Conservation (phyloP, 1,140 invertebrate species). For the Drosophila micromelanica region DNA sequence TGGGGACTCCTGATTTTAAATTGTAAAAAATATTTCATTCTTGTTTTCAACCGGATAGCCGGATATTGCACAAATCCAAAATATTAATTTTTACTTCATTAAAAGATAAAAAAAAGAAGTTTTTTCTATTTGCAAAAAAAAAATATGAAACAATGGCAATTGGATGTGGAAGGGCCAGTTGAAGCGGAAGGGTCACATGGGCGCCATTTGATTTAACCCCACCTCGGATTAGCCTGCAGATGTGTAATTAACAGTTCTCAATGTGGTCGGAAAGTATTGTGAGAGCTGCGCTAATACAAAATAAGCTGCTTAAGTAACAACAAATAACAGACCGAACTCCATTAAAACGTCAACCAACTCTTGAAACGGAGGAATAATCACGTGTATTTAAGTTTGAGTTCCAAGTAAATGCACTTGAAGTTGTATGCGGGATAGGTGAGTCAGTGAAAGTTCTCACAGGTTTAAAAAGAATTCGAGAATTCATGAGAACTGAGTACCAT, state of each 20-base stretch:
- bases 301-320: slow-evolving; percentile 5
- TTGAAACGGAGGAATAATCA: neutral
- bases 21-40: too few relatives aligned
- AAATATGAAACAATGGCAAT: slow-evolving; percentile 23
- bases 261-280: slow-evolving; percentile 28
- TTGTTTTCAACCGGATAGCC: too few relatives aligned
- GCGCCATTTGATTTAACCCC: slow-evolving; percentile 35
- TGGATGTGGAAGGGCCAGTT: neutral
- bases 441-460: neutral
- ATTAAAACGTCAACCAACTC: slow-evolving; percentile 38
- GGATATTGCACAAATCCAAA: too few relatives aligned
- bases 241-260: slow-evolving; percentile 46
- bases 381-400: slow-evolving; percentile 9
- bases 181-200: slow-evolving; percentile 15
- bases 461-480: neutral
- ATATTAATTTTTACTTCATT: too few relatives aligned
- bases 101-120: slow-evolving; percentile 19
- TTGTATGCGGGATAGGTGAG: neutral
- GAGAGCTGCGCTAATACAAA: slow-evolving; percentile 12
- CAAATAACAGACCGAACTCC: slow-evolving; percentile 10
- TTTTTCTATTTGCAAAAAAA: slow-evolving; percentile 7
- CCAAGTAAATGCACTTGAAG: slow-evolving; percentile 40
- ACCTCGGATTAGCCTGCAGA: slow-evolving; percentile 15
- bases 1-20: too few relatives aligned
- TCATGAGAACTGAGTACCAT: neutral